Evolutionary conservation across 1,140 invertebrate genomes (phyloP).

Genomic region (Globodera ellingtonae): DNA sequence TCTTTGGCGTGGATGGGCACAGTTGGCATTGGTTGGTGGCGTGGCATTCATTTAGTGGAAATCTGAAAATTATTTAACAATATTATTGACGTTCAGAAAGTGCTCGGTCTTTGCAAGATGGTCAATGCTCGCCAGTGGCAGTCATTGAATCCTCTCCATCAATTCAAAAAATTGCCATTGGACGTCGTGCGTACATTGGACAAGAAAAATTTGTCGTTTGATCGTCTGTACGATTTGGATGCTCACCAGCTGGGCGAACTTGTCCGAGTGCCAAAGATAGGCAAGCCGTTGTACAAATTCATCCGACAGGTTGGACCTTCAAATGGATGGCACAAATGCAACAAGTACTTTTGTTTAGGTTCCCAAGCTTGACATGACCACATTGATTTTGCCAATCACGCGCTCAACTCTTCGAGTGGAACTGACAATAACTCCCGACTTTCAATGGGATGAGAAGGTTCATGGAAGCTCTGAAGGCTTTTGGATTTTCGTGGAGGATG

Average conservation of each 20-base stretch:
- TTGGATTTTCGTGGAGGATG: slow-evolving; percentile 98
- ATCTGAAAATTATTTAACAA: slow-evolving; percentile 8
- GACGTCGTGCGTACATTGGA: slow-evolving; percentile 97
- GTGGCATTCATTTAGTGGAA: no score
- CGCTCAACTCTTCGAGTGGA: slow-evolving; percentile 89
- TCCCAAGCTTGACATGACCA: slow-evolving; percentile 60
- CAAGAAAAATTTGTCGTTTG: slow-evolving; percentile 78
- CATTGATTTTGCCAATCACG: slow-evolving; percentile 81
- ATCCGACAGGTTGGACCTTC: slow-evolving; percentile 78
- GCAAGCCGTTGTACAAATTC: slow-evolving; percentile 95
- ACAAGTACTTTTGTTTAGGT: slow-evolving; percentile 33
- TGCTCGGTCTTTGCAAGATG: slow-evolving; percentile 95
- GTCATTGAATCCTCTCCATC: slow-evolving; percentile 94
- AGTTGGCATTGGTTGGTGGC: slow-evolving; percentile 77
- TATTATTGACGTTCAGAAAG: slow-evolving; percentile 71
- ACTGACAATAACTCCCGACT: slow-evolving; percentile 96
- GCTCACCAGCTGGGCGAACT: slow-evolving; percentile 97
- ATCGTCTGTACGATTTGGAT: slow-evolving; percentile 87
- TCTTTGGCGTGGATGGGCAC: slow-evolving; percentile 87
- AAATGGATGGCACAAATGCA: no score
- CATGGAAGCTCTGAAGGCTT: slow-evolving; percentile 95
- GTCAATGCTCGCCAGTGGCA: slow-evolving; percentile 93
- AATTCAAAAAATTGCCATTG: slow-evolving; percentile 96
- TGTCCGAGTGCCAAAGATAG: slow-evolving; percentile 89
- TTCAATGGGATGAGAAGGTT: slow-evolving; percentile 97